Evolutionary conservation across 2,113 vertebrate genomes (phyloP).

Genomic region (Suricata suricatta): DNA sequence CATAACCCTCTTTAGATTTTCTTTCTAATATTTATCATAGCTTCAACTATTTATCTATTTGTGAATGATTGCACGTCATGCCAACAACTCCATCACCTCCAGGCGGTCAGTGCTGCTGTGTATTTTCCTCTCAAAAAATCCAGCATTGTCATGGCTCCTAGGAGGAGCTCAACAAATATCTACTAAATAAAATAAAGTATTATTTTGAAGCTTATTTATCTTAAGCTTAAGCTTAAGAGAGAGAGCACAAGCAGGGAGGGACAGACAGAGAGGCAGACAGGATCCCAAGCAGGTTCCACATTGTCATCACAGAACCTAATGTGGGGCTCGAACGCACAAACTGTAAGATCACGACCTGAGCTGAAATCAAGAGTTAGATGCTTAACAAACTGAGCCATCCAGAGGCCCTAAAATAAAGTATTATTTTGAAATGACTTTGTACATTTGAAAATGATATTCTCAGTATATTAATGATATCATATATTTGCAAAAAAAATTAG

Average conservation of each 20-base stretch:
- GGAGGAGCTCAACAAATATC: not conserved
- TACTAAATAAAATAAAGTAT: slow-evolving; percentile 20
- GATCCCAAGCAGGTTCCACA: too few species aligned
- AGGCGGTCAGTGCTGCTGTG: not conserved
- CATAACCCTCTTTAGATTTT: not conserved
- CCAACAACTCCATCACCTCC: not conserved
- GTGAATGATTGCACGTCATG: not conserved
- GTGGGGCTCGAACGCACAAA: too few species aligned
- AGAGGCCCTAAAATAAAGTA: not conserved
- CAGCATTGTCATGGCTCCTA: not conserved
- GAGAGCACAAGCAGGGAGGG: too few species aligned
- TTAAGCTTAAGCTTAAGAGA: too few species aligned
- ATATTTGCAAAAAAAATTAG: not conserved
- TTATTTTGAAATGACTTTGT: not conserved
- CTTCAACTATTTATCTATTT: not conserved
- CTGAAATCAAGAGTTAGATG: too few species aligned
- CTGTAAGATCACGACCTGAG: too few species aligned
- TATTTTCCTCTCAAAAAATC: not conserved
- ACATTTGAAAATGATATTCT: not conserved
- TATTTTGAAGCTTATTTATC: not conserved
- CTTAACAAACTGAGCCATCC: too few species aligned
- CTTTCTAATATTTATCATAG: not conserved
- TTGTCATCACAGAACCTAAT: too few species aligned
- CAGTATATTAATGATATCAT: not conserved
- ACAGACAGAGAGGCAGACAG: too few species aligned